phyloP scores from a whole-genome alignment of 2,888 invertebrate species.

The Sminthurinus aureus region DNA sequence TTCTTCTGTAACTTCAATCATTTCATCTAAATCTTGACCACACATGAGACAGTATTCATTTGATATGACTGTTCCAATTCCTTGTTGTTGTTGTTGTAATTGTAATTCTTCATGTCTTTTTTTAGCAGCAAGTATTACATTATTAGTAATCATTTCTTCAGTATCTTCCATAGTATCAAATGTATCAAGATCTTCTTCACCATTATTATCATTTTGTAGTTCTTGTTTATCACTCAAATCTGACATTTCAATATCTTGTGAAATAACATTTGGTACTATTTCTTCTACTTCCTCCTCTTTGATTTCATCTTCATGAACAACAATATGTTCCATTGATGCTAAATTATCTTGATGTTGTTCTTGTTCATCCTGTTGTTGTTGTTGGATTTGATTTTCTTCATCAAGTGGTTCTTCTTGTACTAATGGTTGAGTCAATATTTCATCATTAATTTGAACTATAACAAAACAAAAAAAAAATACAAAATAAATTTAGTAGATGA shows the following conservation, averaged over 20 bases:
- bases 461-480: too few species aligned
- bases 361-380: background rate
- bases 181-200: background rate
- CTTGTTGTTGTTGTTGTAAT: background rate
- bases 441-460: background rate
- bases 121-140: background rate
- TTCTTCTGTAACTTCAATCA: background rate
- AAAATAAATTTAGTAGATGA: background rate
- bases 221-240: background rate
- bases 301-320: conserved; percentile 7
- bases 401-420: background rate
- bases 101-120: background rate
- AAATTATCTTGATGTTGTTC: background rate
- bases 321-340: background rate
- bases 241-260: background rate
- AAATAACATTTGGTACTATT: background rate
- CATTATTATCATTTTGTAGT: background rate
- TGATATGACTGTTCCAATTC: background rate
- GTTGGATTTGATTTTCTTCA: background rate
- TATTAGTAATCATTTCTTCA: background rate
- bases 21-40: conserved; percentile 9
- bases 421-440: background rate
- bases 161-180: background rate
- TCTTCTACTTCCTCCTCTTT: conserved; percentile 1
- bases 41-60: background rate